Conservation (phyloP, 1,140 invertebrate species). For the Cherax quadricarinatus region DNA sequence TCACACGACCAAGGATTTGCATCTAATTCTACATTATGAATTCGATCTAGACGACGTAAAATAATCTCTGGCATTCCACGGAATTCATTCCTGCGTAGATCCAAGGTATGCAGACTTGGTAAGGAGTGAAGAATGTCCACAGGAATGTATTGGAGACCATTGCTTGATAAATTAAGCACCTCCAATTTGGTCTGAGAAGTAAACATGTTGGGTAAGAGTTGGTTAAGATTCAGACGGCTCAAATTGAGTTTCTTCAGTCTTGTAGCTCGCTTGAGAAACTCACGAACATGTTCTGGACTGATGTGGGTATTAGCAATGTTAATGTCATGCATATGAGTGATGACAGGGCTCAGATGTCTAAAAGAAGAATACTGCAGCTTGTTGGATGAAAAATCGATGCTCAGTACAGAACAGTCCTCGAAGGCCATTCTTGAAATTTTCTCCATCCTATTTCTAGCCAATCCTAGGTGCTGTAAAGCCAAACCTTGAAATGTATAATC, state of each 20-base stretch:
- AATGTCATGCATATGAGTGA: conserved; percentile 78
- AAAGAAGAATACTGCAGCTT: conserved; percentile 63
- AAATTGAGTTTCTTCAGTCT: conserved; percentile 81
- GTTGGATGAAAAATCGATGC: conserved; percentile 65
- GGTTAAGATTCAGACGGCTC: conserved; percentile 85
- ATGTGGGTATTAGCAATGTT: conserved; percentile 86
- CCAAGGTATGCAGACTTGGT: conserved; percentile 80
- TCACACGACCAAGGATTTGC: conserved; percentile 84
- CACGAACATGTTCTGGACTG: conserved; percentile 76
- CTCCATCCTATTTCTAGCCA: conserved; percentile 68
- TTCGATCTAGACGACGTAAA: conserved; percentile 78
- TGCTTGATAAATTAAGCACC: conserved; percentile 80
- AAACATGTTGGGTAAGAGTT: conserved; percentile 84
- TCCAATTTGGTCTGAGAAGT: conserved; percentile 78
- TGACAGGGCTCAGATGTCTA: conserved; percentile 66
- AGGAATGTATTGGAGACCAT: conserved; percentile 79
- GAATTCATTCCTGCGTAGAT: conserved; percentile 82
- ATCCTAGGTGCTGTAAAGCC: conserved; percentile 61
- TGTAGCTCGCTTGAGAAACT: conserved; percentile 62
- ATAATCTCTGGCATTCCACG: conserved; percentile 80
- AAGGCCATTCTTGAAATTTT: conserved; percentile 68
- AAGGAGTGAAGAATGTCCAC: conserved; percentile 79
- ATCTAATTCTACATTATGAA: conserved; percentile 78
- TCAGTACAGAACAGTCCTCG: conserved; percentile 67
- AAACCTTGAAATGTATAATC: conserved; percentile 68